These are phyloP conservation scores for Urophycis tenuis DNA, from an alignment of 2,797 vertebrate genomes.

Conservation along the genomic window DNA sequence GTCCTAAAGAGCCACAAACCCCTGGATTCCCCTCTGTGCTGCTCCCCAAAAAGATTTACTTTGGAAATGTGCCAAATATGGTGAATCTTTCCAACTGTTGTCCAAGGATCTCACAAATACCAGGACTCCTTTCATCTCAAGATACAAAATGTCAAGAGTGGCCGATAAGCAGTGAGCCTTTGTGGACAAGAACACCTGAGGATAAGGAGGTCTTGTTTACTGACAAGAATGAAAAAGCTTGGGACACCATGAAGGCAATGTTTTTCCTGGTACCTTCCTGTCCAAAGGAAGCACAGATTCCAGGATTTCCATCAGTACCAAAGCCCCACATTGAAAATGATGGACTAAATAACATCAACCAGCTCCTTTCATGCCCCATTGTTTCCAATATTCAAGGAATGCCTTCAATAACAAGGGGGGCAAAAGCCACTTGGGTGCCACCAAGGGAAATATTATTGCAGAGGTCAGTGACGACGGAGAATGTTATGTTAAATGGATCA, in stretches of 20 bases:
- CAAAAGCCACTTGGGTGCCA: slow-evolving; percentile 29
- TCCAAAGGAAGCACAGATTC: slow-evolving; percentile 31
- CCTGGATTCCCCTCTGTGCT: slow-evolving; percentile 47
- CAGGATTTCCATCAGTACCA: slow-evolving; percentile 50
- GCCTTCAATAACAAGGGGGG: slow-evolving; percentile 28
- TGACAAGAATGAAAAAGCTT: slow-evolving; percentile 21
- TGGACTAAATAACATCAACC: slow-evolving; percentile 31
- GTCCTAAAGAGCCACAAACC: slow-evolving; percentile 40
- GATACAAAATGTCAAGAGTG: slow-evolving; percentile 35
- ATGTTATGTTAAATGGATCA: slow-evolving; percentile 20
- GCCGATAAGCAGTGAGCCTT: slow-evolving; percentile 25
- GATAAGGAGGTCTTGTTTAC: slow-evolving; percentile 14
- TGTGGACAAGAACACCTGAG: slow-evolving; percentile 32
- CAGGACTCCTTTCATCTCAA: slow-evolving; percentile 42
- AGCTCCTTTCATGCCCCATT: slow-evolving; percentile 32
- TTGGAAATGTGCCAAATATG: slow-evolving; percentile 31
- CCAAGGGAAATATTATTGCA: slow-evolving; percentile 19
- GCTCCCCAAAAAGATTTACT: slow-evolving; percentile 19
- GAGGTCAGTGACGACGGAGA: slow-evolving; percentile 11
- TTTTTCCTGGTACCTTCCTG: slow-evolving; percentile 44
- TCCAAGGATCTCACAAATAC: slow-evolving; percentile 41
- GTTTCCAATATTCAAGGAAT: slow-evolving; percentile 53
- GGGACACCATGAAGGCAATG: slow-evolving; percentile 38
- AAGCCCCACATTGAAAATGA: slow-evolving; percentile 17
- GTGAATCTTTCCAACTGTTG: slow-evolving; percentile 31